phyloP scores from a whole-genome alignment of 2,113 vertebrate genomes.

The Gallinago undulata region DNA sequence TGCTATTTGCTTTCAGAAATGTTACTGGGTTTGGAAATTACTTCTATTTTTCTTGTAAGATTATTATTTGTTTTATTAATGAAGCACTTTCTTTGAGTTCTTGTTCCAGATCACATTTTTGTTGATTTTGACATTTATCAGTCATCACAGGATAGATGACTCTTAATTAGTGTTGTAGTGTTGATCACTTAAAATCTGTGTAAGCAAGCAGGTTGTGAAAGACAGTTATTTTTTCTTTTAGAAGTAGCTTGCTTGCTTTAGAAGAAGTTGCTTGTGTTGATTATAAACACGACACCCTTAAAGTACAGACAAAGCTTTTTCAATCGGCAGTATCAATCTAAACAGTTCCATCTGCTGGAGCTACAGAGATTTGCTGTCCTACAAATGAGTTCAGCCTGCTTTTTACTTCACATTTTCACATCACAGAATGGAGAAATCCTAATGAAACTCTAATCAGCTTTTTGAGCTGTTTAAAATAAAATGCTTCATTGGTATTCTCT shows the following conservation, averaged over 20 bases:
- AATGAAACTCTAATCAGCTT: neutral
- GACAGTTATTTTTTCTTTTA: neutral
- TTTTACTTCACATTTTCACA: neutral
- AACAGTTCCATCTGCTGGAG: conserved; percentile 67
- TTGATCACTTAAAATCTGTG: neutral
- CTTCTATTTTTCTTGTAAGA: neutral
- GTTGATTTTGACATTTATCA: neutral
- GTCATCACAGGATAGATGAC: neutral
- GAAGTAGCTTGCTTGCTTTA: no score
- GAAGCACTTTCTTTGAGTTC: neutral
- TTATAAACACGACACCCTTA: neutral
- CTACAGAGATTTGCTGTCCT: neutral
- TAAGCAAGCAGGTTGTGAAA: neutral
- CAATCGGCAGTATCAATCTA: neutral
- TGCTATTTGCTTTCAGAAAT: neutral
- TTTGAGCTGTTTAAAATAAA: neutral
- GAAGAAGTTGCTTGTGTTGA: neutral
- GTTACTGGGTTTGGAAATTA: neutral
- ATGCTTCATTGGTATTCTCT: neutral
- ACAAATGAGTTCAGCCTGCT: neutral
- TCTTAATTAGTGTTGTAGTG: neutral
- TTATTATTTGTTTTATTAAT: neutral
- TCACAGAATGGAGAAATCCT: neutral
- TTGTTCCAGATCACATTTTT: neutral
- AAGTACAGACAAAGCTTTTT: neutral